Base-by-base conservation (phyloP, 2,113 vertebrate species). In the Lampris megalopsis region DNA sequence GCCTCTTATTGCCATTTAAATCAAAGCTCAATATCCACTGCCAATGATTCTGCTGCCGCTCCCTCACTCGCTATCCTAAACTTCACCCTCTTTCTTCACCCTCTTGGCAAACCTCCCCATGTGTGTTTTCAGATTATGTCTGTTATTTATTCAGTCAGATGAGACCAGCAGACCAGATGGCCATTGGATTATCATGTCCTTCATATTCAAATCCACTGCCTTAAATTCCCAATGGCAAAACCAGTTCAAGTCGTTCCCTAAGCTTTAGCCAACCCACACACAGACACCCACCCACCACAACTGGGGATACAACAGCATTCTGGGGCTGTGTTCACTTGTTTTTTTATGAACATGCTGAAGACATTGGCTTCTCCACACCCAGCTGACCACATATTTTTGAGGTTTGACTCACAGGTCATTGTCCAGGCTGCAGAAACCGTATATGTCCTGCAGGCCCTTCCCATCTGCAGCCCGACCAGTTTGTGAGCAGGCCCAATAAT, bases 161-260 rank as follows among this genome's bases (percentile, higher is more conserved):
- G 86, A 89, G 90, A 92, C 87, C 83, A 72, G 82, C 83, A 76
- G 86, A 91, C 89, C 94, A 95, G 94, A 95, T 94, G 94, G 94
- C 91, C 75, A 5, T 71, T 93, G 92, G 92, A 94, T 94, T 93
- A 94, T 89, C 88, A 91, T 71, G 90, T 92, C 86, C 93, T 94
- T 93, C 92, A 92, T 92, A 92, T 94, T 94, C 88, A 94, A 92
- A 91, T 90, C 90, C 88, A 87, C 80, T 79, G 83, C 87, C 86
- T 87, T 89, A 89, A 87, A 38, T 89, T 92, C 87, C 88, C 85
- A 85, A 81, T 80, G 75, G 79, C 88, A 78, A 83, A 83, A 89
- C 88, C 77, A 83, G 90, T 91, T 92, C 85, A 82, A 91, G 88
- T 80, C 5, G 79, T 90, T 85, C 64, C 66, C 61, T 86, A 87